Evolutionary conservation across 2,797 vertebrate species (phyloP).

Genomic region (Hippopotamyrus pictus): DNA sequence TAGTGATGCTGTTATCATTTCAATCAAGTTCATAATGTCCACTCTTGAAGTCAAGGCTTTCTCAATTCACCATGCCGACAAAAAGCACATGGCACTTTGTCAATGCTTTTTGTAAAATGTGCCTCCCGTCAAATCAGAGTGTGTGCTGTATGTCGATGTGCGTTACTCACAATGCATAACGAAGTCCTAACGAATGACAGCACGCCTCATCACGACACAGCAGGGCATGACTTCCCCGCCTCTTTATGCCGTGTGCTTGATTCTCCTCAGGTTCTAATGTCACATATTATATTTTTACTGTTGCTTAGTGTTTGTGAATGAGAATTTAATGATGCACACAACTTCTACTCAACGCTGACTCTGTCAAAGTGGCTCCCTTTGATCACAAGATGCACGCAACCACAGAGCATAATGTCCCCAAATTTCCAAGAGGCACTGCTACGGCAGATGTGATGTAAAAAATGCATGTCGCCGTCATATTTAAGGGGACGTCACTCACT

Average conservation of each 20-base stretch:
- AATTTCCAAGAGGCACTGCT: not conserved
- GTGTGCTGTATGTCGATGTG: not conserved
- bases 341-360: not conserved
- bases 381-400: not conserved
- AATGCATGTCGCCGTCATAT: constrained; percentile 20
- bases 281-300: not conserved
- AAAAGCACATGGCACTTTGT: not conserved
- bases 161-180: not conserved
- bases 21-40: not conserved
- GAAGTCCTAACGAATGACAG: not conserved
- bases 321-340: not conserved
- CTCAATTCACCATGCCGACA: not conserved
- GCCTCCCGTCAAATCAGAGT: not conserved
- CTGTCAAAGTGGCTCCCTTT: not conserved
- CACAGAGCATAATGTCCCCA: constrained; percentile 28
- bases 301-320: not conserved
- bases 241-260: not conserved
- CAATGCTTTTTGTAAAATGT: not conserved
- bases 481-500: constrained; percentile 5
- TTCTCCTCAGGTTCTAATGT: not conserved
- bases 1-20: not conserved
- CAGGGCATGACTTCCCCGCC: not conserved
- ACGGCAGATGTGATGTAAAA: constrained; percentile 16
- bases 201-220: not conserved
- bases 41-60: not conserved